Base-by-base conservation (phyloP, 2,113 vertebrate genomes). In the Diadophis punctatus region DNA sequence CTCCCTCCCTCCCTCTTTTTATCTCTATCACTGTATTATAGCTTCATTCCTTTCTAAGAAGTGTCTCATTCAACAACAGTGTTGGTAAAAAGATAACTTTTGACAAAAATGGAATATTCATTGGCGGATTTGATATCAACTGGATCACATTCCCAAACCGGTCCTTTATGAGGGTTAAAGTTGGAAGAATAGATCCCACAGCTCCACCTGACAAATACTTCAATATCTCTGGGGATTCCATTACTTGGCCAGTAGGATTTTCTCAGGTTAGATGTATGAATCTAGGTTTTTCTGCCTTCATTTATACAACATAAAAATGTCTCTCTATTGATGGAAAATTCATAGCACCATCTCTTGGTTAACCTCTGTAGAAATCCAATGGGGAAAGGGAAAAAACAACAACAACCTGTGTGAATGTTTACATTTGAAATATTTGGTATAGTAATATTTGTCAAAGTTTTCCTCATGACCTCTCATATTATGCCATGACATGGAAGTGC, bases 401-500 rank as follows among this genome's bases (percentile, higher is more conserved):
- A 58, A 55, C 9, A 6, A 58, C 0, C 55, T 2, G 1, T 2
- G 22, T 8, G 0, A 9, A 58, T 58, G 56, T 58, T 58, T 56
- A 56, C 7, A 8, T 56, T 25, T 25, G 55, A 56, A 56, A 56
- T 56, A 56, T 56, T 25, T 58, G 22, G 56, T 56, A 58, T 58
- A 25, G 2, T 23, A 58, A 25, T 58, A 58, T 1, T 58, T 58
- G 8, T 25, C 23, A 22, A 16, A 56, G 23, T 58, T 25, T 56
- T 58, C 56, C 56, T 25, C 0, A n/a, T 58, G 56, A 58, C 23
- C 23, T 58, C 22, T 25, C 1, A 7, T 55, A 58, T 58, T 23
- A 25, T 25, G 22, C 22, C 8, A 0, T 1, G 1, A 25, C 22
- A 25, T 8, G 56, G 23, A 58, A 1, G 1, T 56, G 7, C 2